phyloP scores from a whole-genome alignment of 2,888 invertebrate genomes.

The Elegia similella region DNA sequence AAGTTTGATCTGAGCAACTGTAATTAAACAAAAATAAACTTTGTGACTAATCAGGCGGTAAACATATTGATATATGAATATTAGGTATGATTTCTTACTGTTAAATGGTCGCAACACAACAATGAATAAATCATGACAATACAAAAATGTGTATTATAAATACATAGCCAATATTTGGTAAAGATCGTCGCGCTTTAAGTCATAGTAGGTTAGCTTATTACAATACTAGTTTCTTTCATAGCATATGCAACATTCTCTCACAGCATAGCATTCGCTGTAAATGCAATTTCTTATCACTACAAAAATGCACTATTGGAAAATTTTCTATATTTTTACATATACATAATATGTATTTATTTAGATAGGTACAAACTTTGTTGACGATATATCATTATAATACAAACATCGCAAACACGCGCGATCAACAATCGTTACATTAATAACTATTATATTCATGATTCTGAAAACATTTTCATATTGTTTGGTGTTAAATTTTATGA shows the following conservation, averaged over 20 bases:
- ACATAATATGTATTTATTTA: constrained; percentile 8
- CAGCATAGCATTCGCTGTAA: constrained; percentile 22
- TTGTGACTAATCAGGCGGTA: constrained; percentile 9
- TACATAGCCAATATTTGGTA: not conserved
- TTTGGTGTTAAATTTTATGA: constrained; percentile 9
- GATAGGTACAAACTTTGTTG: constrained; percentile 11
- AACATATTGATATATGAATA: too few species aligned
- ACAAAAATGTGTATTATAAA: not conserved
- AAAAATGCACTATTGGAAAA: constrained; percentile 20
- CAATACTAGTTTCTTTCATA: constrained; percentile 6
- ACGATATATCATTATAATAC: constrained; percentile 16
- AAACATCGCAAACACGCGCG: constrained; percentile 7
- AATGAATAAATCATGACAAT: not conserved
- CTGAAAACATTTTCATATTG: not conserved
- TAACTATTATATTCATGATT: constrained; percentile 3
- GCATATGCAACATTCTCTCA: not conserved
- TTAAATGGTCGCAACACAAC: too few species aligned
- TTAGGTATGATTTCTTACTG: too few species aligned
- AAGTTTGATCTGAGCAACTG: not conserved
- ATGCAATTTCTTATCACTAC: constrained; percentile 16
- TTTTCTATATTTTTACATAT: constrained; percentile 19
- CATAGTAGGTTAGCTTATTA: not conserved
- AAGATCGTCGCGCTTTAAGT: not conserved
- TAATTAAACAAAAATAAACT: not conserved
- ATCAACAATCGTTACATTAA: constrained; percentile 10